phyloP scores from a whole-genome alignment of 2,113 vertebrate genomes.

The Gasterosteus nipponicus region DNA sequence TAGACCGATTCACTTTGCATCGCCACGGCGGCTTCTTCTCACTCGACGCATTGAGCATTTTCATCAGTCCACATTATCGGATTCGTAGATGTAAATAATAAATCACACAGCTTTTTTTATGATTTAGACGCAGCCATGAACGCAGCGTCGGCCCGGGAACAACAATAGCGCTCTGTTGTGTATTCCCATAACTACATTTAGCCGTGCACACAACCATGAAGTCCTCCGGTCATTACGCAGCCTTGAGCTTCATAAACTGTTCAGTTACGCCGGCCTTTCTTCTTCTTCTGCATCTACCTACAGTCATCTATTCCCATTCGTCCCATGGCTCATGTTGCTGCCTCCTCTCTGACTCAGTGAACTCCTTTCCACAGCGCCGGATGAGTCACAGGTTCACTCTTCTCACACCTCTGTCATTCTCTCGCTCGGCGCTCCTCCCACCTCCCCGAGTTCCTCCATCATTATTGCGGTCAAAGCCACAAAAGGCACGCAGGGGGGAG shows the following conservation, averaged over 20 bases:
- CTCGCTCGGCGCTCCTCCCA: slow-evolving; percentile 28
- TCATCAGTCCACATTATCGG: background rate
- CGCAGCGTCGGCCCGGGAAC: background rate
- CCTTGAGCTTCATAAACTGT: slow-evolving; percentile 19
- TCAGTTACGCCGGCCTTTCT: background rate
- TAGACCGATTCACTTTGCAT: background rate
- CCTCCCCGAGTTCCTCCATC: slow-evolving; percentile 53
- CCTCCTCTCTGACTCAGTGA: slow-evolving; percentile 72
- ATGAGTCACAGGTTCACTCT: slow-evolving; percentile 75
- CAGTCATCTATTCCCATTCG: slow-evolving; percentile 59
- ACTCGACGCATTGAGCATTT: background rate
- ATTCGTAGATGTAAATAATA: background rate
- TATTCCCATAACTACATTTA: background rate
- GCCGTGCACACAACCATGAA: background rate
- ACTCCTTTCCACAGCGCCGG: slow-evolving; percentile 57
- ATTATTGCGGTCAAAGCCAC: slow-evolving; percentile 37
- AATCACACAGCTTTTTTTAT: background rate
- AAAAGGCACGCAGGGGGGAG: slow-evolving; percentile 22
- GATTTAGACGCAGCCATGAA: background rate
- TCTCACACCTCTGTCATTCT: slow-evolving; percentile 59
- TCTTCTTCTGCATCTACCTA: slow-evolving; percentile 27
- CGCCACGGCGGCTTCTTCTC: background rate
- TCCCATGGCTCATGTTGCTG: slow-evolving; percentile 56
- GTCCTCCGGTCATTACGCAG: background rate
- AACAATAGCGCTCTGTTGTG: background rate